These are phyloP conservation scores for Brachirus orientalis DNA, from an alignment of 2,113 vertebrate genomes.

Conservation along the genomic window DNA sequence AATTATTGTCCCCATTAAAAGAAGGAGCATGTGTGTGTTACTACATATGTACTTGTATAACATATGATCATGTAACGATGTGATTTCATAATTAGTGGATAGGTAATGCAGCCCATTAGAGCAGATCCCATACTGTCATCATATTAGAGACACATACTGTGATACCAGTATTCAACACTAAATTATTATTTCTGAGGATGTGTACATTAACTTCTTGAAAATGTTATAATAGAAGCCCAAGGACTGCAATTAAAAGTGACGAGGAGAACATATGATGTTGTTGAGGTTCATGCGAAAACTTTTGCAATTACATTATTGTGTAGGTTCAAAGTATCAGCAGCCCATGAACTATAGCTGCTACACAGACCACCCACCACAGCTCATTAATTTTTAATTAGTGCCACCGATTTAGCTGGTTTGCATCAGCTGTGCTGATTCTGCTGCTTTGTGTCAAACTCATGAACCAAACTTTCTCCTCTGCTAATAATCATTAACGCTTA, in stretches of 20 bases:
- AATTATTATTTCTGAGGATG: background rate
- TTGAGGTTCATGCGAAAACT: background rate
- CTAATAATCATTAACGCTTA: slow-evolving; percentile 30
- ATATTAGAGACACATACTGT: background rate
- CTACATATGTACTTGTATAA: too few relatives aligned
- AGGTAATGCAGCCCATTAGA: background rate
- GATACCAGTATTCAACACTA: too few relatives aligned
- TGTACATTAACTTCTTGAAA: background rate
- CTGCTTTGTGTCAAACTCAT: slow-evolving; percentile 23
- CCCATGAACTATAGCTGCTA: slow-evolving; percentile 6
- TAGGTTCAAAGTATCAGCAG: slow-evolving; percentile 17
- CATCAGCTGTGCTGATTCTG: slow-evolving; percentile 35
- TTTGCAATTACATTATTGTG: background rate
- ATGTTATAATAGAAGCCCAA: background rate
- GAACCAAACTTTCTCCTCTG: slow-evolving; percentile 23
- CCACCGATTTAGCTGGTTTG: slow-evolving; percentile 33
- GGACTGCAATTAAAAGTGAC: background rate
- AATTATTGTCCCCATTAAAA: background rate
- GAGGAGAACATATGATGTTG: background rate
- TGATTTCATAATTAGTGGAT: background rate
- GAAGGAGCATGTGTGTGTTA: background rate
- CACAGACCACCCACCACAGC: slow-evolving; percentile 21
- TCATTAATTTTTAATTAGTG: slow-evolving; percentile 50
- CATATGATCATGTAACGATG: background rate
- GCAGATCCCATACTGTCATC: background rate